Evolutionary conservation across 2,113 vertebrate species (phyloP).

Genomic region (Petromus typicus): DNA sequence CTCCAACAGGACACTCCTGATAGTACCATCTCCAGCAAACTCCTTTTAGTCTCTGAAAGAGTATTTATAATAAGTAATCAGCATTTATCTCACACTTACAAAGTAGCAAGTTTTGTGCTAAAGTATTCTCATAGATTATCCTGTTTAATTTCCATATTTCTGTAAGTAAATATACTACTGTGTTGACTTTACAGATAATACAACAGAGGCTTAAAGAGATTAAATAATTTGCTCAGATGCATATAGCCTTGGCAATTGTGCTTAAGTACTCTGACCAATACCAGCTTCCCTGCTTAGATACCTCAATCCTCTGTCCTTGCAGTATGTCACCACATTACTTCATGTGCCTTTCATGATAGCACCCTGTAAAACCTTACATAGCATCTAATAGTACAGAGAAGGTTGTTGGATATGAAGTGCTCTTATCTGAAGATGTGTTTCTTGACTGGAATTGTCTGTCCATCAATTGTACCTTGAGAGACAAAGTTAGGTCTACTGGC

Average conservation of each 20-base stretch:
- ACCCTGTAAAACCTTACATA: neutral
- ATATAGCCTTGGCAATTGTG: neutral
- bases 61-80: neutral
- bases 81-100: neutral
- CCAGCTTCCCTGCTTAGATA: neutral
- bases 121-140: neutral
- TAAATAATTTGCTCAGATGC: neutral
- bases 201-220: neutral
- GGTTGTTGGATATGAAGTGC: too few relatives aligned
- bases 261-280: neutral
- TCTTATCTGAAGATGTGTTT: neutral
- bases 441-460: neutral
- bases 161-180: neutral
- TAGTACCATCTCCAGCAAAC: neutral
- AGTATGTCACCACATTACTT: neutral
- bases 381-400: neutral
- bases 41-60: neutral
- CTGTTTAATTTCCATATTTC: neutral
- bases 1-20: neutral
- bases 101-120: neutral
- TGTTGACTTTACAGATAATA: neutral
- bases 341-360: neutral
- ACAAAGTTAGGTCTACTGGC: neutral
- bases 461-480: neutral
- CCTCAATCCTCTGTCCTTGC: neutral